Conservation (phyloP, 1,140 invertebrate genomes). For the Ganaspis sp. region DNA sequence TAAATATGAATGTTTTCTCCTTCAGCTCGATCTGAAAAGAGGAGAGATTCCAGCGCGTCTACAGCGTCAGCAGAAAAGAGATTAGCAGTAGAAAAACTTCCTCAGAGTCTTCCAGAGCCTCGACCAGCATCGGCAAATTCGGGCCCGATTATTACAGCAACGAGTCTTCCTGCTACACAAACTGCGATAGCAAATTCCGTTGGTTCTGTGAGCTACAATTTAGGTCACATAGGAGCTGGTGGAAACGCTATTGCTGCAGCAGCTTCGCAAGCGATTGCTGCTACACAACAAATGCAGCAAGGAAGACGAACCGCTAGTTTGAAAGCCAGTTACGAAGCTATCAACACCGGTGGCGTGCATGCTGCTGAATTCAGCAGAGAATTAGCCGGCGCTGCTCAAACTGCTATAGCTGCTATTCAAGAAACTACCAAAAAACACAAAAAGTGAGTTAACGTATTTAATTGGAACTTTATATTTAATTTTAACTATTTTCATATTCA, state of each 20-base stretch:
- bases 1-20: no score
- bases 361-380: slow-evolving; percentile 80
- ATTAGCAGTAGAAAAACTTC: slow-evolving; percentile 70
- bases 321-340: slow-evolving; percentile 95
- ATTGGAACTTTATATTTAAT: background rate
- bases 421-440: slow-evolving; percentile 83
- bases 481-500: slow-evolving; percentile 22
- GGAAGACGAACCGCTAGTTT: slow-evolving; percentile 94
- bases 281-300: slow-evolving; percentile 97
- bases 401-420: slow-evolving; percentile 85
- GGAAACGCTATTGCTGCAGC: slow-evolving; percentile 95
- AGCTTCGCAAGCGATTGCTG: slow-evolving; percentile 96
- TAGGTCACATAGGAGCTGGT: slow-evolving; percentile 84
- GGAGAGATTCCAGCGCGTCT: slow-evolving; percentile 73
- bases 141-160: slow-evolving; percentile 64
- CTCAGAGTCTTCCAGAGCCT: slow-evolving; percentile 68
- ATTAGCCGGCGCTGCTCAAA: slow-evolving; percentile 86
- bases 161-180: slow-evolving; percentile 63
- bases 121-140: slow-evolving; percentile 72
- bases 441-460: slow-evolving; percentile 72
- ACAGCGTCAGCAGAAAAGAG: slow-evolving; percentile 72
- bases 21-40: slow-evolving; percentile 70
- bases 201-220: slow-evolving; percentile 78
- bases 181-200: slow-evolving; percentile 72
- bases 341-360: slow-evolving; percentile 80